Evolutionary conservation across 2,888 invertebrate genomes (phyloP).

Genomic region (Archips crataeganus): DNA sequence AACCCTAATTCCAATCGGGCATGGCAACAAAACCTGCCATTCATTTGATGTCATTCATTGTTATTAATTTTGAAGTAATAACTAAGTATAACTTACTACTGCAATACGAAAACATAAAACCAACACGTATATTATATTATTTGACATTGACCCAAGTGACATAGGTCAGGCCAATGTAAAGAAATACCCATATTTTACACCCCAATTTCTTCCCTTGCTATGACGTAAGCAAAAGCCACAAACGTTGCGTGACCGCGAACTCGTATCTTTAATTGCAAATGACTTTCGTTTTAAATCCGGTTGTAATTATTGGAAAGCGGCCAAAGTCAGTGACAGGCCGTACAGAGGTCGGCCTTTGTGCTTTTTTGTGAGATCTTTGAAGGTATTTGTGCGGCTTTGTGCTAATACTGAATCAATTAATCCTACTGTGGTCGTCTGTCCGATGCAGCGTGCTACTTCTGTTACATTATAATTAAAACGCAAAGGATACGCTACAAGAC

Average conservation of each 20-base stretch:
- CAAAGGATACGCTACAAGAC: no score
- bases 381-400: constrained; percentile 16
- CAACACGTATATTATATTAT: no score
- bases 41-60: no score
- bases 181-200: background rate
- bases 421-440: constrained; percentile 23
- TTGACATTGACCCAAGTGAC: no score
- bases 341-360: constrained; percentile 13
- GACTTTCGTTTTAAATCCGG: background rate
- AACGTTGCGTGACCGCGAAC: background rate
- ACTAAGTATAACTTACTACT: no score
- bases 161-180: no score
- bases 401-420: constrained; percentile 28
- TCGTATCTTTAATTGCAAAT: background rate
- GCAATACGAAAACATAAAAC: no score
- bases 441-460: background rate
- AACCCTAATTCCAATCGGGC: no score
- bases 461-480: background rate
- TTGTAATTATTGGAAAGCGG: constrained; percentile 6
- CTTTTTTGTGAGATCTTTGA: constrained; percentile 10
- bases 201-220: background rate
- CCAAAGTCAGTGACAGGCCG: constrained; percentile 2
- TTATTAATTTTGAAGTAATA: no score
- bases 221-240: background rate
- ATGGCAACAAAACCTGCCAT: no score